A percentile compares a stretch with the other conserved stretches of the same genome.
phyloP scores from a whole-genome alignment of 2,888 invertebrate genomes.

The Labia minor region DNA sequence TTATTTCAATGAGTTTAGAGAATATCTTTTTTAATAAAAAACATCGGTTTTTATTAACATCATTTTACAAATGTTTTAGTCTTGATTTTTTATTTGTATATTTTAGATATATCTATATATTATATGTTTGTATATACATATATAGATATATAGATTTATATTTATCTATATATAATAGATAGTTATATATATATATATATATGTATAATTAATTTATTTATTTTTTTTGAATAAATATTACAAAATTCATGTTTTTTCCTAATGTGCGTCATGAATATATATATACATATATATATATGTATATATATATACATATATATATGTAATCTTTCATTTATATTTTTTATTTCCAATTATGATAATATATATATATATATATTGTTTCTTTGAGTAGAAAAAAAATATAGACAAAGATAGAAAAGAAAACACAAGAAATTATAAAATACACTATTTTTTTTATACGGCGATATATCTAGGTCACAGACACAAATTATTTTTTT shows the following conservation, averaged over 20 bases:
- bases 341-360: neutral
- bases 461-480: conserved; percentile 3
- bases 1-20: neutral
- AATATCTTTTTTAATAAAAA: conserved; percentile 20
- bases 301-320: neutral
- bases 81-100: neutral
- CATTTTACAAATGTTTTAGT: conserved; percentile 29
- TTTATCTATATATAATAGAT: neutral
- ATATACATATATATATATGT: conserved; percentile 8
- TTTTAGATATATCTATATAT: neutral
- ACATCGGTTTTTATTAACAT: conserved; percentile 27
- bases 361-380: conserved; percentile 15
- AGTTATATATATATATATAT: neutral
- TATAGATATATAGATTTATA: neutral
- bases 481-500: neutral
- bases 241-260: conserved; percentile 26
- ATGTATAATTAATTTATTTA: neutral
- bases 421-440: neutral
- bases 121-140: neutral
- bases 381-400: neutral
- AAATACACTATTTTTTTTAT: neutral
- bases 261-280: conserved; percentile 21
- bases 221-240: conserved; percentile 25
- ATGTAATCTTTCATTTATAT: neutral
- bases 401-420: neutral